Evolutionary conservation across 2,113 vertebrate species (phyloP).

Genomic region (Neotragus moschatus): DNA sequence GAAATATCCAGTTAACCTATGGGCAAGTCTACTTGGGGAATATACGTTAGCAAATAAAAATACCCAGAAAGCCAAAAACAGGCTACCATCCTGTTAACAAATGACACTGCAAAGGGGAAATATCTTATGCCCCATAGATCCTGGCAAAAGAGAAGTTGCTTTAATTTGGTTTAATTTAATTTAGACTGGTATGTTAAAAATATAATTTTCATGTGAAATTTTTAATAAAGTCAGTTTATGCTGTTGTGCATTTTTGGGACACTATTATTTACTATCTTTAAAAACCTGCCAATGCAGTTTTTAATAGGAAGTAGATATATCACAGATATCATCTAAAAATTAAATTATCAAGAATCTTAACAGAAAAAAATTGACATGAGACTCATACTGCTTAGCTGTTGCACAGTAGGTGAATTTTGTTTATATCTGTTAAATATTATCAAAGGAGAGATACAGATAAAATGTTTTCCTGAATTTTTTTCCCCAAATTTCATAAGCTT

Average conservation of each 20-base stretch:
- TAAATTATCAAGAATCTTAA: conserved; percentile 11
- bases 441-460: background rate
- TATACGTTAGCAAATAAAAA: background rate
- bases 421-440: conserved; percentile 14
- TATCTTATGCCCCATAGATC: background rate
- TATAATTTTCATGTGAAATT: background rate
- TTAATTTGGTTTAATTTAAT: background rate
- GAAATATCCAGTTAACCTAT: background rate
- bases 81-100: background rate
- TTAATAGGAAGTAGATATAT: conserved; percentile 13
- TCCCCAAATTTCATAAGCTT: background rate
- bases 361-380: background rate
- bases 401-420: background rate
- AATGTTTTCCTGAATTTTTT: background rate
- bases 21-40: background rate
- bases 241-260: background rate
- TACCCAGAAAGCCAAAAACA: background rate
- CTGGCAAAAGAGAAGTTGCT: background rate
- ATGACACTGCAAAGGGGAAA: background rate
- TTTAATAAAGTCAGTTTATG: background rate
- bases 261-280: background rate
- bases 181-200: background rate
- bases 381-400: background rate
- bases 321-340: background rate
- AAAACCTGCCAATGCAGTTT: background rate